Base-by-base conservation (phyloP, 2,797 vertebrate species). In the Myotis findleyi region DNA sequence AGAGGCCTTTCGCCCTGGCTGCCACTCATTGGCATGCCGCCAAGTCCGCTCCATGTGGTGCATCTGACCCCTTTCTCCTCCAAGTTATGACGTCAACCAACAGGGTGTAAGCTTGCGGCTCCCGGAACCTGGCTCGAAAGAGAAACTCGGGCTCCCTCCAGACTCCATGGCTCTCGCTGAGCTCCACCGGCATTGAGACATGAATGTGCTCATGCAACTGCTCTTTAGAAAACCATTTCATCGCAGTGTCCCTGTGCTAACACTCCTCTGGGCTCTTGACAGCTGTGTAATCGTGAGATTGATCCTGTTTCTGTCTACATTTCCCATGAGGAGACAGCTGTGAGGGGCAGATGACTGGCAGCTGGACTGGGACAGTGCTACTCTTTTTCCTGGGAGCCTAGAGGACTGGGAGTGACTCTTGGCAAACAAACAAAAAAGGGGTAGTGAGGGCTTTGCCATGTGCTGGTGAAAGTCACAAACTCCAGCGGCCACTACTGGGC, bases 401-500 rank as follows among this genome's bases (percentile, higher is more conserved):
- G 30, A 38, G 38, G 23, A 11, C 79, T 38, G 3, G 10, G 33
- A 36, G 76, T 62, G 23, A 20, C 6, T 44, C 53, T 18, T n/a
- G 64, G 21, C 71, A 51, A 47, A 47, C 51, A 9, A 81, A 27
- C 27, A 30, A 62, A 13, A 38, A 12, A 57, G 18, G 13, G 17
- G 10, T 1, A 33, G 30, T 2, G 4, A 9, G 53, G 80, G 53
- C 81, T 80, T 66, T 57, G 17, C 1, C 16, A 33, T 4, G 17
- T 27, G 7, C 27, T 77, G 2, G 13, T 38, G 36, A 55, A 79
- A 55, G 68, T 68, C 71, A 41, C 7, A 51, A n/a, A 53, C 27
- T 16, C 33, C 3, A 21, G 27, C 1, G 2, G 69, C 1, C 1
- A 7, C 3, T 1, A 6, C 36, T 5, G 36, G 51, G 10, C n/a